Percentiles rank a stretch among this genome's conserved stretches.
phyloP scores from a whole-genome alignment of 1,140 invertebrate species.

The Drosophila tristis region DNA sequence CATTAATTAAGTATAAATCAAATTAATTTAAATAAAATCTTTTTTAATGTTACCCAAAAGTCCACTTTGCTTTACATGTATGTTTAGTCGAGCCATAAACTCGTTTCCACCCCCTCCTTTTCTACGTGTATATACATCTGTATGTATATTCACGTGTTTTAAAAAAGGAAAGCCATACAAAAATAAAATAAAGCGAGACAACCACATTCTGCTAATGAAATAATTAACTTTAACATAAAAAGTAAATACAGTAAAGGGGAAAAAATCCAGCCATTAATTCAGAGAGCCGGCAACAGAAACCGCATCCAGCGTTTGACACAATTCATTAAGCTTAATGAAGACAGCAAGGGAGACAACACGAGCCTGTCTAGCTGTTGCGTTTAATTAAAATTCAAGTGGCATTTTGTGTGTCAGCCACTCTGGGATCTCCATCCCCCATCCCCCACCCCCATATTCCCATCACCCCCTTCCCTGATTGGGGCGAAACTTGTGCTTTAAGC shows the following conservation, averaged over 20 bases:
- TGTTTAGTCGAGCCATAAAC: too few species aligned
- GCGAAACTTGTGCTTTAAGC: conserved; percentile 74
- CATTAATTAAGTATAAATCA: too few species aligned
- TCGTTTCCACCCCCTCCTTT: too few species aligned
- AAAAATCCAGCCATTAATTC: conserved; percentile 37
- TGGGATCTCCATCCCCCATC: conserved; percentile 1
- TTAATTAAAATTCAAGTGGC: conserved; percentile 83
- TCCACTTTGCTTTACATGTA: too few species aligned
- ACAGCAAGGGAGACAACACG: conserved; percentile 29
- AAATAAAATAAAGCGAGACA: conserved; percentile 40
- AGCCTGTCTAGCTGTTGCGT: conserved; percentile 69
- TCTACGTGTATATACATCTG: too few species aligned
- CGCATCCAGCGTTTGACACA: conserved; percentile 75
- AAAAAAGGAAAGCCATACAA: not conserved
- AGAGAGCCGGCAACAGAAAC: conserved; percentile 45
- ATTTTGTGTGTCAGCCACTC: conserved; percentile 71
- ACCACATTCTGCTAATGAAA: conserved; percentile 60
- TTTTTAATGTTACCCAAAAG: too few species aligned
- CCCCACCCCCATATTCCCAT: not conserved
- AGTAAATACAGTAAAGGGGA: conserved; percentile 50
- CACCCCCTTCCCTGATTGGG: not conserved
- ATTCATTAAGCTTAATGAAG: conserved; percentile 82
- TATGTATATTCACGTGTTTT: too few species aligned
- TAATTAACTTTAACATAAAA: conserved; percentile 70
- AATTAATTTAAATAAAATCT: too few species aligned